These are phyloP conservation scores for Pachypanchax playfairii DNA, from an alignment of 2,113 vertebrate species.

Conservation along the genomic window DNA sequence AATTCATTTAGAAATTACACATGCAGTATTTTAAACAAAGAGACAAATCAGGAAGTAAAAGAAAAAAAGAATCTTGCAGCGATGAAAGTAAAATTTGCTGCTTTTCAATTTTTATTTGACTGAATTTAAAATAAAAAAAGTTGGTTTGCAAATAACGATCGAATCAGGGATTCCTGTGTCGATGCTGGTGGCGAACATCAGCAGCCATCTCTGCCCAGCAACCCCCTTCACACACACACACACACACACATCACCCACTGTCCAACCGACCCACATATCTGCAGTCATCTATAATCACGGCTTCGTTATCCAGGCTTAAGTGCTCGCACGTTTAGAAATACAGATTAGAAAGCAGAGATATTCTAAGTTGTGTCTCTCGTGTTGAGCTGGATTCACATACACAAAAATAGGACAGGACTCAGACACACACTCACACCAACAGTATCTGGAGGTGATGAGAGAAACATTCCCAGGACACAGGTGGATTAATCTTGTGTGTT, in stretches of 20 bases:
- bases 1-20: not conserved
- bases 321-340: conserved; percentile 62
- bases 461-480: conserved; percentile 62
- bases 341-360: conserved; percentile 76
- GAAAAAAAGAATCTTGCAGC: not conserved
- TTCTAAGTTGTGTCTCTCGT: conserved; percentile 59
- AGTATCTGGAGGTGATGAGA: conserved; percentile 55
- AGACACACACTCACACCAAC: conserved; percentile 6
- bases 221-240: conserved; percentile 39
- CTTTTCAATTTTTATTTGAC: no score
- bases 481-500: conserved; percentile 45
- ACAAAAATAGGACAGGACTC: conserved; percentile 7
- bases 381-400: conserved; percentile 27
- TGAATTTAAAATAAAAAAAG: no score
- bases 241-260: no score
- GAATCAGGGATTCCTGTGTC: no score
- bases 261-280: conserved; percentile 76
- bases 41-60: not conserved
- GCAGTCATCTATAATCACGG: conserved; percentile 77
- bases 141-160: no score
- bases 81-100: no score
- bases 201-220: conserved; percentile 57
- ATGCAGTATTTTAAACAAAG: not conserved
- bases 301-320: conserved; percentile 77
- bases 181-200: conserved; percentile 21